Evolutionary conservation across 1,140 invertebrate species (phyloP).

Genomic region (Bombus pascuorum): DNA sequence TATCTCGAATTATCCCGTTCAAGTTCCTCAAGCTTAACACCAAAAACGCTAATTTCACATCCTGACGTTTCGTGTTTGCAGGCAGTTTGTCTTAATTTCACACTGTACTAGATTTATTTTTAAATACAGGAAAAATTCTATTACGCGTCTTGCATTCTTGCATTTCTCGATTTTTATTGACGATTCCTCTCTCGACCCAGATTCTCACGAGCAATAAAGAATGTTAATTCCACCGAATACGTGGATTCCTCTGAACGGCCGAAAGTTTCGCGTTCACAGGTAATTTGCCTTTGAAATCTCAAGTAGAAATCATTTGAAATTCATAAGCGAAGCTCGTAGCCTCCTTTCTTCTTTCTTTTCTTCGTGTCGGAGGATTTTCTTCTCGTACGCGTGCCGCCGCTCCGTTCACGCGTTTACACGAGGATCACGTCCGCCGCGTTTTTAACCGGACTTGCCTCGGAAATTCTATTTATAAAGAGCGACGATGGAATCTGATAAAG

Average conservation of each 20-base stretch:
- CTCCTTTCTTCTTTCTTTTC: not conserved
- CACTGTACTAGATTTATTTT: not conserved
- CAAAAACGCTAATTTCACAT: too few species aligned
- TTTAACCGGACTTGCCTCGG: not conserved
- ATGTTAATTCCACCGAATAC: not conserved
- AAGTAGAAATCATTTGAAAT: conserved; percentile 19
- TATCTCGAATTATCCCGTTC: not conserved
- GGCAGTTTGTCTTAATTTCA: not conserved
- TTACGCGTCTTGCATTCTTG: not conserved
- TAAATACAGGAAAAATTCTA: not conserved
- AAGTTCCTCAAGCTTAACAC: not conserved
- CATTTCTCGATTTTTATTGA: not conserved
- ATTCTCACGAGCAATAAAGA: not conserved
- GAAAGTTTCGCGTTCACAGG: not conserved
- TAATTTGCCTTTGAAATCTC: conserved; percentile 10
- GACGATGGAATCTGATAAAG: not conserved
- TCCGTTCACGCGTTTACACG: not conserved
- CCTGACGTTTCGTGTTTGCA: too few species aligned
- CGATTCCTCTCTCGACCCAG: not conserved
- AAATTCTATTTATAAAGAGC: conserved; percentile 12
- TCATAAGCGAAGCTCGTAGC: not conserved
- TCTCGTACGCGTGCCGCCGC: not conserved
- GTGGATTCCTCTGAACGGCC: not conserved
- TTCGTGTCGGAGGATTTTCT: not conserved
- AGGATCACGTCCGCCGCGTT: not conserved